Evolutionary conservation across 2,888 invertebrate species (phyloP).

Genomic region (Lycophotia porphyrea): DNA sequence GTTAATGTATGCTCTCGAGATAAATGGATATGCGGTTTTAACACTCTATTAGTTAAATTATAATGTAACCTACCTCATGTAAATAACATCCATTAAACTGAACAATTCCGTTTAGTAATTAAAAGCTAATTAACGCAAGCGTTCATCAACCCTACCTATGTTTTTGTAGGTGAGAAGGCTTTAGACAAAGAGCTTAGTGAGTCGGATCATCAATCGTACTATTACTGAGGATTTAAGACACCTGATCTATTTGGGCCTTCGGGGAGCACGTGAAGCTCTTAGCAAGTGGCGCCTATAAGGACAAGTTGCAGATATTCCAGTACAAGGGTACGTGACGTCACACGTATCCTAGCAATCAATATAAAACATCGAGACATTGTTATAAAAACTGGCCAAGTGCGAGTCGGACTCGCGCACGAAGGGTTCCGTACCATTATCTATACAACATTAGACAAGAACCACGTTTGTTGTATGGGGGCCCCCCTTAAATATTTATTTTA

Average conservation of each 20-base stretch:
- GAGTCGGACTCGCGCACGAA: too few species aligned
- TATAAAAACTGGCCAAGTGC: too few species aligned
- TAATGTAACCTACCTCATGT: constrained; percentile 25
- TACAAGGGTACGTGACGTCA: constrained; percentile 48
- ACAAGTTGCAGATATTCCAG: constrained; percentile 15
- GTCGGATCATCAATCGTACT: constrained; percentile 12
- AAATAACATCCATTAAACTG: constrained; percentile 10
- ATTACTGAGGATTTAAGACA: constrained; percentile 27
- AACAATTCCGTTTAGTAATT: constrained; percentile 2
- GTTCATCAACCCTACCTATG: constrained; percentile 3
- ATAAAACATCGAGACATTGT: constrained; percentile 17
- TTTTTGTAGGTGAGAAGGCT: constrained; percentile 18
- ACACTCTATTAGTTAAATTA: constrained; percentile 38
- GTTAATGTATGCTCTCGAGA: constrained; percentile 28
- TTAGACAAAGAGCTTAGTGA: constrained; percentile 13
- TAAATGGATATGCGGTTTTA: constrained; percentile 52
- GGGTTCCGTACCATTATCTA: too few species aligned
- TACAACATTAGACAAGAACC: too few species aligned
- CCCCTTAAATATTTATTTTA: too few species aligned
- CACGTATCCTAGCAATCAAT: constrained; percentile 29
- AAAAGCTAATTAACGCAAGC: constrained; percentile 15
- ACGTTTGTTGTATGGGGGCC: too few species aligned
- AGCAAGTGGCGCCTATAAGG: constrained; percentile 39
- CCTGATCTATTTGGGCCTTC: constrained; percentile 37
- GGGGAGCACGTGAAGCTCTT: constrained; percentile 34